Evolutionary conservation across 2,797 vertebrate genomes (phyloP).

Genomic region (Eupleurogrammus muticus): DNA sequence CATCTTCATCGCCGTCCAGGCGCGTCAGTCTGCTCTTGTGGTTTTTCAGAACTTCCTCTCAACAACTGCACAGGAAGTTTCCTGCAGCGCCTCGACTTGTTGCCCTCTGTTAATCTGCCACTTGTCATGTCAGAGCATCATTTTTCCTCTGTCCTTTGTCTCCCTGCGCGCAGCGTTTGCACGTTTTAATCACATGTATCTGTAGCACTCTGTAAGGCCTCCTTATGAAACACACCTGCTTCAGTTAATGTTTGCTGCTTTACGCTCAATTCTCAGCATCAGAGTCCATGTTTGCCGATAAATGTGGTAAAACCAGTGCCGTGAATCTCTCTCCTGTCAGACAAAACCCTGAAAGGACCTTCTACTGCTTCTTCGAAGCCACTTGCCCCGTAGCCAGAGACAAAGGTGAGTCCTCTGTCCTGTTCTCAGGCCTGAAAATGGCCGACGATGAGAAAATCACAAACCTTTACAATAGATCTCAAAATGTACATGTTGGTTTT

Average conservation of each 20-base stretch:
- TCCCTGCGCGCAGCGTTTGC: neutral
- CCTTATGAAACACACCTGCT: too few relatives aligned
- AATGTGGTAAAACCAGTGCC: slow-evolving; percentile 2
- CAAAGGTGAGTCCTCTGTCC: slow-evolving; percentile 82
- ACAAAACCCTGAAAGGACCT: slow-evolving; percentile 84
- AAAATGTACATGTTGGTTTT: too few relatives aligned
- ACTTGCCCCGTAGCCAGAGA: slow-evolving; percentile 84
- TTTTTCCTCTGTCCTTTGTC: neutral
- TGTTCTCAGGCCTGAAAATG: neutral
- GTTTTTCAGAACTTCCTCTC: slow-evolving; percentile 77
- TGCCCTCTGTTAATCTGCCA: slow-evolving; percentile 24
- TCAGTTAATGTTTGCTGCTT: neutral
- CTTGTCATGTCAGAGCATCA: slow-evolving; percentile 5
- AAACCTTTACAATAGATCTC: too few relatives aligned
- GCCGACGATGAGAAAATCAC: too few relatives aligned
- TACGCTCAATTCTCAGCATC: neutral
- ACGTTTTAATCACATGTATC: neutral
- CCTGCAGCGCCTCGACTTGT: slow-evolving; percentile 48
- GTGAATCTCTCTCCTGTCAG: slow-evolving; percentile 72
- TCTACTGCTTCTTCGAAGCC: slow-evolving; percentile 91
- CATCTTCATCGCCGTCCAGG: slow-evolving; percentile 28
- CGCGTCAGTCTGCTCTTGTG: slow-evolving; percentile 61
- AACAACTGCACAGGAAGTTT: slow-evolving; percentile 74
- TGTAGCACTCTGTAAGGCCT: neutral
- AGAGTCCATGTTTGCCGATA: neutral